phyloP scores from a whole-genome alignment of 1,140 invertebrate species.

The Papilio xuthus region DNA sequence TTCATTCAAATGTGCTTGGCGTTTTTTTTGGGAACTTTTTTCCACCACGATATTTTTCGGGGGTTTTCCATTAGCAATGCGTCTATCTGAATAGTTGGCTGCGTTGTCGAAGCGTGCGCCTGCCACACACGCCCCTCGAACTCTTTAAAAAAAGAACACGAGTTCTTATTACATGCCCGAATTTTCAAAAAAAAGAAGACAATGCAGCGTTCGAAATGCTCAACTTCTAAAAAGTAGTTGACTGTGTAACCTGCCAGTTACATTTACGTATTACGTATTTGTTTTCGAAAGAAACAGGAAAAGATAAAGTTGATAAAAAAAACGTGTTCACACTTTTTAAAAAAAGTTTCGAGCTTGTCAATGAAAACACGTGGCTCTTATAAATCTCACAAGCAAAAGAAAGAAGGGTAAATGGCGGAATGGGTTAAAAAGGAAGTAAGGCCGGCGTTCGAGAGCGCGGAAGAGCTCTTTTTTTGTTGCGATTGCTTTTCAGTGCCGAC shows the following conservation, averaged over 20 bases:
- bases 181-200: conserved; percentile 13
- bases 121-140: conserved; percentile 37
- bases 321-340: neutral
- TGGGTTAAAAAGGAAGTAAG: conserved; percentile 33
- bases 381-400: conserved; percentile 32
- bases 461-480: conserved; percentile 27
- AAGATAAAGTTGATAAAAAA: neutral
- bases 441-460: conserved; percentile 18
- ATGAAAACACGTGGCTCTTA: conserved; percentile 36
- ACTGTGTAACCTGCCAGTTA: conserved; percentile 18
- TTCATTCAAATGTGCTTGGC: conserved; percentile 78
- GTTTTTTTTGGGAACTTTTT: conserved; percentile 73
- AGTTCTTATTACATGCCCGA: conserved; percentile 26
- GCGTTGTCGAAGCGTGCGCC: conserved; percentile 51
- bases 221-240: conserved; percentile 12
- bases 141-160: conserved; percentile 40
- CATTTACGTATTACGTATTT: conserved; percentile 6
- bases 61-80: conserved; percentile 77
- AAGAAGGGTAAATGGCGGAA: conserved; percentile 35
- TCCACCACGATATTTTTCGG: conserved; percentile 76
- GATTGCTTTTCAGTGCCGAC: conserved; percentile 20
- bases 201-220: conserved; percentile 12
- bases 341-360: conserved; percentile 16
- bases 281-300: neutral
- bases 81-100: conserved; percentile 59